phyloP scores from a whole-genome alignment of 2,113 vertebrate species.

The Arizona elegans region DNA sequence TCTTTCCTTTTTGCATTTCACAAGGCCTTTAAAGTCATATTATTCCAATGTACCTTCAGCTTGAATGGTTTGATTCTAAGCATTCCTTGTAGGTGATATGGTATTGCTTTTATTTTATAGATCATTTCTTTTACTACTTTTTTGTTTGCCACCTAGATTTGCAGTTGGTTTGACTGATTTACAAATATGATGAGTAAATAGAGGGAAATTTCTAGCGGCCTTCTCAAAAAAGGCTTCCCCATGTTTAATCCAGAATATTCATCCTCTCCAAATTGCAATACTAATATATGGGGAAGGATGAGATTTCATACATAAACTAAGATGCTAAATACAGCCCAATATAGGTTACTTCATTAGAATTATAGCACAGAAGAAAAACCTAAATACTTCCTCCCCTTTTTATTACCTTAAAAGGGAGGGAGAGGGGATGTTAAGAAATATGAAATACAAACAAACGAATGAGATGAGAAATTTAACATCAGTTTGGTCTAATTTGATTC shows the following conservation, averaged over 20 bases:
- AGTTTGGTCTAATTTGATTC: too few relatives aligned
- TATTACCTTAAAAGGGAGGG: background rate
- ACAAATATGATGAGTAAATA: background rate
- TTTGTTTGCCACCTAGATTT: background rate
- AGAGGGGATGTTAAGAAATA: background rate
- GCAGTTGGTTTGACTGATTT: background rate
- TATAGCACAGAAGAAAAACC: background rate
- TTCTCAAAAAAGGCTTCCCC: background rate
- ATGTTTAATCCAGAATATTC: background rate
- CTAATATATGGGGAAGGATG: background rate
- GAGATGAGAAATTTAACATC: background rate
- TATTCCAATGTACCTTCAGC: background rate
- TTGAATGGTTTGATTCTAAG: background rate
- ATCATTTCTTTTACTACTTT: background rate
- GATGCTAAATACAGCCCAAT: background rate
- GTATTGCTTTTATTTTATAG: background rate
- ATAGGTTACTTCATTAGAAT: background rate
- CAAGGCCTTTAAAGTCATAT: background rate
- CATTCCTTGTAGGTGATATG: background rate
- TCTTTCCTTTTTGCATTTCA: background rate
- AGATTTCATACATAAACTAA: background rate
- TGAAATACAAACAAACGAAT: background rate
- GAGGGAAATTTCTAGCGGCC: background rate
- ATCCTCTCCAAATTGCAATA: background rate
- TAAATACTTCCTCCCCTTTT: background rate